Base-by-base conservation (phyloP, 1,140 invertebrate species). In the Pseudomyrmex dendroicus region DNA sequence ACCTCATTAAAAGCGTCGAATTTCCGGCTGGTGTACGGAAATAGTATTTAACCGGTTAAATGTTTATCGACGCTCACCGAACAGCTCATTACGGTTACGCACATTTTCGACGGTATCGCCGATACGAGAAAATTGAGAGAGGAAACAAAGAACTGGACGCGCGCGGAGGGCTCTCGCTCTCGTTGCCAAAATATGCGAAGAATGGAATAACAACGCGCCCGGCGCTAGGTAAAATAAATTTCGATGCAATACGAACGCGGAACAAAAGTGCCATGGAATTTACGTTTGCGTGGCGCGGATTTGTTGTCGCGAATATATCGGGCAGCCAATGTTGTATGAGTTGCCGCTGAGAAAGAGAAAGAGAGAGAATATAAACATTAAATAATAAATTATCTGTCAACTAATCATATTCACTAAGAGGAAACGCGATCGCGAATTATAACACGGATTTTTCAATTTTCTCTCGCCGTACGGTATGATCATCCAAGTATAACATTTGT, bases 151-250 rank as follows among this genome's bases (percentile, higher is more conserved):
- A 80, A 80, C 76, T 48, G 57, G 68, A 0, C 4, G 35, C n/a
- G 48, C 73, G 62, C 54, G 44, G 50, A 83, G 73, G 56, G 35
- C 35, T 35, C 54, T 77, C 61, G 73, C n/a, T 48, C 35, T 35
- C 82, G 61, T 76, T 77, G 73, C 73, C 73, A 76, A 83, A 83
- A 83, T 83, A 77, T 59, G 73, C 73, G 44, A 83, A 76, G 82
- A 83, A 83, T 77, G 73, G 73, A 74, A 59, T 50, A 76, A 83
- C 73, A 83, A 78, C 73, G 80, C 35, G 44, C 22, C 10, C 3
- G 10, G 61, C 10, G 9, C 61, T 35, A 64, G 82, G 15, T 74
- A 77, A 83, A 83, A 76, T 83, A 80, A 80, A 80, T 82, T 82
- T 62, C 25, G 15, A 35, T 15, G 70, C 72, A 74, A 82, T 82